Evolutionary conservation across 2,888 invertebrate species (phyloP).

Genomic region (Falcaria lacertinaria): DNA sequence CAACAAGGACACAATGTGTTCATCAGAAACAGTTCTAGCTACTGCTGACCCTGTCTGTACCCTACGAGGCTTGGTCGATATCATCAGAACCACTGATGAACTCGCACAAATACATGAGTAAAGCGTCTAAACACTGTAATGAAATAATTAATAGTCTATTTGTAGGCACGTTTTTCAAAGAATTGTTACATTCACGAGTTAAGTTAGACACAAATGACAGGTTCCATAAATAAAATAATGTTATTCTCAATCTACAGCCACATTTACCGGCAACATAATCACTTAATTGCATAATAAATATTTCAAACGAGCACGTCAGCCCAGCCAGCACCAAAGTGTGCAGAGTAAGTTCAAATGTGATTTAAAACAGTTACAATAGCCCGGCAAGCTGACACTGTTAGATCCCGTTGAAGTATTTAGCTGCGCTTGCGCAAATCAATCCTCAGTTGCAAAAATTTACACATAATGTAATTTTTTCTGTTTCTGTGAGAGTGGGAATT

Average conservation of each 20-base stretch:
- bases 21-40: too few relatives aligned
- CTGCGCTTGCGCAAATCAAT: slow-evolving; percentile 30
- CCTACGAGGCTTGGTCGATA: neutral
- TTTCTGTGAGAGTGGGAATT: slow-evolving; percentile 54
- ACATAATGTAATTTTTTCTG: slow-evolving; percentile 51
- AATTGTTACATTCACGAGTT: too few relatives aligned
- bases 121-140: too few relatives aligned
- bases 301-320: too few relatives aligned
- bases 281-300: too few relatives aligned
- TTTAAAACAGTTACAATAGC: slow-evolving; percentile 3
- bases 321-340: neutral
- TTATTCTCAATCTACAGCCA: too few relatives aligned
- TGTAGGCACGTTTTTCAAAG: too few relatives aligned
- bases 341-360: slow-evolving; percentile 3
- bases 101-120: neutral
- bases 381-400: slow-evolving; percentile 11
- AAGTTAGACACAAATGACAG: too few relatives aligned
- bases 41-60: neutral
- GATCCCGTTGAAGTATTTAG: slow-evolving; percentile 12
- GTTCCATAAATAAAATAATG: too few relatives aligned
- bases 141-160: too few relatives aligned
- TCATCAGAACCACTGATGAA: too few relatives aligned
- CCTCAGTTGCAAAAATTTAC: slow-evolving; percentile 48
- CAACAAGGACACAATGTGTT: slow-evolving; percentile 23
- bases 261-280: too few relatives aligned